A percentile compares a stretch with the other conserved stretches of the same genome.
phyloP scores from a whole-genome alignment of 2,888 invertebrate genomes.

The Eupsilia transversa region DNA sequence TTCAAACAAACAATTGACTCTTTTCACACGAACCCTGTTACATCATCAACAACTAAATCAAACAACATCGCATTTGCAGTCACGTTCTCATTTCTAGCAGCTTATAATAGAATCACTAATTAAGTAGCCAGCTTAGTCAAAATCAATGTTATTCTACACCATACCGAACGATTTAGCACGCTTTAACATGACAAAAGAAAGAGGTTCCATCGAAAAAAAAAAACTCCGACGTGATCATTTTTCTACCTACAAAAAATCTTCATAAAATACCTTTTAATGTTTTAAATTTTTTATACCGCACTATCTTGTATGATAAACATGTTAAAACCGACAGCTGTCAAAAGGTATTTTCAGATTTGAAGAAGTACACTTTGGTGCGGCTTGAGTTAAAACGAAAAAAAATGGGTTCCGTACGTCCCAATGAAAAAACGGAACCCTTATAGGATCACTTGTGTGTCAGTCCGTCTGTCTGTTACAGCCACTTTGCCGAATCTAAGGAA shows the following conservation, averaged over 20 bases:
- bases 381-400: too few relatives aligned
- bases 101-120: constrained; percentile 50
- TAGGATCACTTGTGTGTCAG: too few relatives aligned
- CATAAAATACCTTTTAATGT: too few relatives aligned
- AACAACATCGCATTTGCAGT: constrained; percentile 31
- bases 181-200: neutral
- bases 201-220: neutral
- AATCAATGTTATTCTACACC: constrained; percentile 46
- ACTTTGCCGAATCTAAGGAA: too few relatives aligned
- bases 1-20: neutral
- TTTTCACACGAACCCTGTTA: neutral
- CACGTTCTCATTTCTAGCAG: constrained; percentile 52
- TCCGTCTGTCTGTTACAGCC: too few relatives aligned
- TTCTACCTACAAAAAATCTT: neutral
- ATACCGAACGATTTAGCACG: neutral
- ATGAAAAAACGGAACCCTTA: too few relatives aligned
- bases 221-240: neutral
- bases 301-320: neutral
- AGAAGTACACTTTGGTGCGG: too few relatives aligned
- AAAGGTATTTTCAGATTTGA: too few relatives aligned
- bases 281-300: neutral
- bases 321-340: too few relatives aligned
- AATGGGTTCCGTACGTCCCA: too few relatives aligned
- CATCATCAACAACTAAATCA: constrained; percentile 6
- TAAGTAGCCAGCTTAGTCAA: constrained; percentile 38